phyloP scores from a whole-genome alignment of 2,888 invertebrate genomes.

The Drosophila mercatorum region DNA sequence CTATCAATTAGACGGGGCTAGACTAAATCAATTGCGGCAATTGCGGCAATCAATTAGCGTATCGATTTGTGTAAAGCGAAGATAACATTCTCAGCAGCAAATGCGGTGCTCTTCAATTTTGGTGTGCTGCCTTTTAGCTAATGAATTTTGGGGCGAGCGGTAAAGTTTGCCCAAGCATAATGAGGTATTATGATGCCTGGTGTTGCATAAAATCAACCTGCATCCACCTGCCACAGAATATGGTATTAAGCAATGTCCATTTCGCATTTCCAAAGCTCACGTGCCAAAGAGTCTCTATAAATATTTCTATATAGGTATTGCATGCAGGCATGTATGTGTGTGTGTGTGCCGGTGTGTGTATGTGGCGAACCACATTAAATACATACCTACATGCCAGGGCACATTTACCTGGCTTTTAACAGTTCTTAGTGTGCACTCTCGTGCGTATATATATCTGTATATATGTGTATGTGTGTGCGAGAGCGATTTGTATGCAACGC shows the following conservation, averaged over 20 bases:
- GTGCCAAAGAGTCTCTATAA: conserved; percentile 52
- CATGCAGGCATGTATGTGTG: neutral
- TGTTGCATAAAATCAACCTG: conserved; percentile 65
- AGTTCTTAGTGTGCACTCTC: conserved; percentile 30
- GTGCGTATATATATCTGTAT: conserved; percentile 18
- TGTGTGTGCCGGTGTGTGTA: neutral
- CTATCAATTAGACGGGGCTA: conserved; percentile 62
- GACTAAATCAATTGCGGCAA: conserved; percentile 67
- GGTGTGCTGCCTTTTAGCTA: conserved; percentile 68
- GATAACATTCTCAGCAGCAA: conserved; percentile 38
- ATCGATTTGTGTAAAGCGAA: conserved; percentile 39
- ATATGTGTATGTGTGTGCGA: conserved; percentile 30
- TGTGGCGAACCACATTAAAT: conserved; percentile 32
- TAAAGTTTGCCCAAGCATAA: conserved; percentile 58
- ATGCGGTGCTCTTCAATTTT: conserved; percentile 43
- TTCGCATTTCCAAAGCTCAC: conserved; percentile 75
- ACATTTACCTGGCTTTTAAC: conserved; percentile 57
- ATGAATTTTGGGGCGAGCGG: conserved; percentile 61
- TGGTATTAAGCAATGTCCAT: conserved; percentile 78
- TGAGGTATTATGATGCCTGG: conserved; percentile 75
- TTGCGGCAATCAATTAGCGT: conserved; percentile 64
- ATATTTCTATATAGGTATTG: conserved; percentile 22
- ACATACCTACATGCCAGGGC: conserved; percentile 24
- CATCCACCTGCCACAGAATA: conserved; percentile 51
- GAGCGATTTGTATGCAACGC: conserved; percentile 75